Base-by-base conservation (phyloP, 2,797 vertebrate genomes). In the Tauraco hartlaubi region DNA sequence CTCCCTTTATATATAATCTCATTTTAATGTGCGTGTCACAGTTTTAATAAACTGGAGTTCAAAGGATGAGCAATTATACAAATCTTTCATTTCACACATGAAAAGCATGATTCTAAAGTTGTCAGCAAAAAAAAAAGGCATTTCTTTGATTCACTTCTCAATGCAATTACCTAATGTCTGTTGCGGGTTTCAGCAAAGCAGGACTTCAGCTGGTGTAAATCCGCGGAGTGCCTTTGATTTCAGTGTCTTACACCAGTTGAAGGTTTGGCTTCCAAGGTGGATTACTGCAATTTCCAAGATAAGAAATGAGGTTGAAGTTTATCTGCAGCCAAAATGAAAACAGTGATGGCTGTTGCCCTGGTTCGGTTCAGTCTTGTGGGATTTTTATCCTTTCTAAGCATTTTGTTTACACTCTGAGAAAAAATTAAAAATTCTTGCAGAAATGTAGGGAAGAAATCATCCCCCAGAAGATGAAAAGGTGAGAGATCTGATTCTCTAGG, bases 21-120 rank as follows among this genome's bases (percentile, higher is more conserved):
- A 85, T 96, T 94, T 94, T 89, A 84, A 94, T 85, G 91, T 74
- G 85, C 46, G 3, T 89, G 89, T 90, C 94, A 80, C 90, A 78
- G 90, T 75, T 95, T 74, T 95, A 96, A 94, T 92, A 94, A 92
- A 92, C 85, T 37, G 59, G 9, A 96, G 93, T 96, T 96, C 93
- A 96, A 93, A 96, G 96, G 96, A 93, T 85, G 87, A 90, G 87
- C 94, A 97, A 96, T 96, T 95, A 96, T 69, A 96, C 91, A 96
- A 95, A 94, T 94, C 92, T 90, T 92, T 77, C 88, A 93, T 97
- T 96, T 96, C 94, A 91, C 92, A 93, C 92, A 94, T 96, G 92
- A 97, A 90, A 93, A 90, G 85, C n/a, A 0, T 59, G 81, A 67
- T 83, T 92, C 93, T 85, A 85, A 95, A 94, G 43, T 77, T 91